These are phyloP conservation scores for Asarcornis scutulata DNA, from an alignment of 2,113 vertebrate genomes.

Conservation along the genomic window DNA sequence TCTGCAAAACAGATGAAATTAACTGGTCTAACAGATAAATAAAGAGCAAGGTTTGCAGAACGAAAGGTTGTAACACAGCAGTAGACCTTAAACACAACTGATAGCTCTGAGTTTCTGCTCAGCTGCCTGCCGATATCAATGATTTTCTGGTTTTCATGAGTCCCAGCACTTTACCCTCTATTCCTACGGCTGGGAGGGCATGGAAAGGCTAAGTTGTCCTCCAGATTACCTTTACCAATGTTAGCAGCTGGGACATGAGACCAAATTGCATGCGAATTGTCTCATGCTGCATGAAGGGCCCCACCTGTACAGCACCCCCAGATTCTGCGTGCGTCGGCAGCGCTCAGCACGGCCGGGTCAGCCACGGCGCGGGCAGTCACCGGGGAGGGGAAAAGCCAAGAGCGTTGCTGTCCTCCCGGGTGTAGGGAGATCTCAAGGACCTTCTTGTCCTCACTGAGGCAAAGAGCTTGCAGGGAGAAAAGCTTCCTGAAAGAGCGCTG, in stretches of 20 bases:
- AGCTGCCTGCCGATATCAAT: conserved; percentile 46
- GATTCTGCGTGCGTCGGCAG: not conserved
- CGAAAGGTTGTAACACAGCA: not conserved
- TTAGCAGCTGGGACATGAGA: not conserved
- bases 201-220: not conserved
- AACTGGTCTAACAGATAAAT: not conserved
- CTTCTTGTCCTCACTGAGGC: not conserved
- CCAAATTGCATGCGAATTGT: not conserved
- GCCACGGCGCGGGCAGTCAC: accelerated
- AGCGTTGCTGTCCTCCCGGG: not conserved
- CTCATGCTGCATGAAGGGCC: not conserved
- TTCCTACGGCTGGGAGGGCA: not conserved
- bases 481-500: not conserved
- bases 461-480: not conserved
- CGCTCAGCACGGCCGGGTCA: accelerated
- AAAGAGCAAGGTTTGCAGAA: not conserved
- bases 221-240: not conserved
- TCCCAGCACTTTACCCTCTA: not conserved
- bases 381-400: not conserved
- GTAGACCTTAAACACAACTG: conserved; percentile 33
- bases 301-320: accelerated
- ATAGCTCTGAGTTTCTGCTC: conserved; percentile 39
- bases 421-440: not conserved
- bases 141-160: not conserved
- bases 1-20: conserved; percentile 59